Evolutionary conservation across 2,888 invertebrate genomes (phyloP), one percentile per base, ranked within the genome.

Genomic region (Stomorhina lunata): DNA sequence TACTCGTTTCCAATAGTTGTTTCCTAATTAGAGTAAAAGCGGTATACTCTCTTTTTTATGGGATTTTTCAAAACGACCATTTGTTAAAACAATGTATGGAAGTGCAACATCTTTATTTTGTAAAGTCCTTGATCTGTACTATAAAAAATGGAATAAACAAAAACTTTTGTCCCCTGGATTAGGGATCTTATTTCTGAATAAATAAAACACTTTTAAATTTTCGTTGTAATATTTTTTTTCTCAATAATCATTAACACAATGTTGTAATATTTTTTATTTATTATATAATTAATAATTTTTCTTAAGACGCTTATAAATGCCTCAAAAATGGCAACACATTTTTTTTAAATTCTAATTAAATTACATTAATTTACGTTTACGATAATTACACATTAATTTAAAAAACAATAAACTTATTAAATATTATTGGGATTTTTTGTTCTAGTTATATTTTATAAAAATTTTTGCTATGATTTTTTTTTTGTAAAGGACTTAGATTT

Each of bases 171-270:
- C n/a, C n/a, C 81, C 37, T 20, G 20, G 20, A 45, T 45, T 17
- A 7, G 4, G 9, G 0, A 15, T 1, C 17, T 32, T 17, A n/a
- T n/a, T n/a, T n/a, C n/a, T 84, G 80, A 45, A 83, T 83, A 63
- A 85, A 84, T 69, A 78, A 80, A 80, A 79, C 69, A 17, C 27
- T 34, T 40, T 27, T 32, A n/a, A 10, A 59, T 15, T 22, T 20
- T 10, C n/a, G 17, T 57, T 40, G 0, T 25, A 50, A 15, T 57
- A 12, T 55, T 63, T 66, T 77, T 80, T 83, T 71, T 72, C 85
- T 86, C 81, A 55, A 66, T 75, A 37, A 59, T 83, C 61, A 84
- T 85, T 85, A 88, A 88, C 88, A 88, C 88, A 88, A 88, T 88
- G 84, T 87, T 88, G 85, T 87, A 88, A 87, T 88, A 88, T 80